Percentiles rank a stretch among this genome's conserved stretches.
Evolutionary conservation across 1,140 invertebrate genomes (phyloP).

Genomic region (Euwallacea similis): DNA sequence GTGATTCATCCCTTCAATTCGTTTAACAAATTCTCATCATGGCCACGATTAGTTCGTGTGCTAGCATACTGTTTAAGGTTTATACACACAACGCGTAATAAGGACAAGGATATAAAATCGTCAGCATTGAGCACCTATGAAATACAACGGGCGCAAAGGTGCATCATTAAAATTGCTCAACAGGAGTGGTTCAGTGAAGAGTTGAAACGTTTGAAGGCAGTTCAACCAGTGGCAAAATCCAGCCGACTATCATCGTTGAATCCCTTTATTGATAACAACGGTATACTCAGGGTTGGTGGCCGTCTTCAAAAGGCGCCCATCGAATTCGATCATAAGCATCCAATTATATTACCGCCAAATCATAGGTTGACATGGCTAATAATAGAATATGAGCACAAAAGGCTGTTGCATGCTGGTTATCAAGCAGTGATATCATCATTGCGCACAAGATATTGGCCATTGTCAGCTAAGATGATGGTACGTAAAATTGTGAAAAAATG

Average conservation of each 20-base stretch:
- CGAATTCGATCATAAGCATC: neutral
- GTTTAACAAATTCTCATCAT: too few species aligned
- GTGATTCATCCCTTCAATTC: too few species aligned
- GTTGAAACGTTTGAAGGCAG: neutral
- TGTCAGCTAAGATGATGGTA: neutral
- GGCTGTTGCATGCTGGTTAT: neutral
- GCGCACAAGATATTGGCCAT: neutral
- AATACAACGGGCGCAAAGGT: neutral
- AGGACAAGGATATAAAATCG: slow-evolving; percentile 14
- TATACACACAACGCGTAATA: slow-evolving; percentile 40
- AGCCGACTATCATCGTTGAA: neutral
- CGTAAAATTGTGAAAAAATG: neutral
- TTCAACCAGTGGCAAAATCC: neutral
- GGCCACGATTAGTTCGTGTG: too few species aligned
- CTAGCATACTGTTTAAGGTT: too few species aligned
- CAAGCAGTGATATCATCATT: neutral
- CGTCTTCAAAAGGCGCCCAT: neutral
- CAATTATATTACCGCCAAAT: neutral
- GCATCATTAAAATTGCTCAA: neutral
- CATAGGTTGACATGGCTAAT: neutral
- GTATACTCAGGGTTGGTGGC: neutral
- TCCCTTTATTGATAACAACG: neutral
- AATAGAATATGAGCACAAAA: neutral
- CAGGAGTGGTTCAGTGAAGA: neutral
- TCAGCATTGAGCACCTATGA: neutral